These are phyloP conservation scores for Pachypeltis micranthus DNA, from an alignment of 1,140 invertebrate genomes.

Conservation along the genomic window DNA sequence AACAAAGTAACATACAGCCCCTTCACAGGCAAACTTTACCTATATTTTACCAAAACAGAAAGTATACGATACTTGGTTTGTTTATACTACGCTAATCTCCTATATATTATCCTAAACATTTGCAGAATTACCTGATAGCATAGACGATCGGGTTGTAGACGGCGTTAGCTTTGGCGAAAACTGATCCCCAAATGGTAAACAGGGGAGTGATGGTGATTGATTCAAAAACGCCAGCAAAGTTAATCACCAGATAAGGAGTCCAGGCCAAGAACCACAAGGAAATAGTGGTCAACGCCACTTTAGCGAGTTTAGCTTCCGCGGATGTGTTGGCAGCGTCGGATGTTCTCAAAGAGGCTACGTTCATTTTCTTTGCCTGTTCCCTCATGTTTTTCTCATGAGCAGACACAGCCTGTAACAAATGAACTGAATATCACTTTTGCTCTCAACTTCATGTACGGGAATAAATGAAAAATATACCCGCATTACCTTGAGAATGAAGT, in stretches of 20 bases:
- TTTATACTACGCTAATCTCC: too few species aligned
- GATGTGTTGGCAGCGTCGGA: conserved; percentile 51
- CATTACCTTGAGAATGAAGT: conserved; percentile 56
- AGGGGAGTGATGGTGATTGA: conserved; percentile 52
- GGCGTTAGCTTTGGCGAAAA: conserved; percentile 67
- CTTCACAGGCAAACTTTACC: too few species aligned
- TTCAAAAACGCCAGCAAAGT: conserved; percentile 60
- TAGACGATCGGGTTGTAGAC: conserved; percentile 75
- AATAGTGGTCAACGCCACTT: conserved; percentile 71
- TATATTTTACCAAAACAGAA: too few species aligned
- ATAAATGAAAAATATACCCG: neutral
- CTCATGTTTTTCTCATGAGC: conserved; percentile 70
- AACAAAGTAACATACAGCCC: too few species aligned
- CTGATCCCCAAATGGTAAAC: conserved; percentile 62
- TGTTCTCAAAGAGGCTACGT: conserved; percentile 61
- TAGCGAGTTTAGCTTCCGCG: conserved; percentile 63
- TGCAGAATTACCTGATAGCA: conserved; percentile 64
- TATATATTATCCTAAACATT: too few species aligned
- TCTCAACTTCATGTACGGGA: neutral
- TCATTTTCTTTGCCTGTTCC: conserved; percentile 77
- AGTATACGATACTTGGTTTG: too few species aligned
- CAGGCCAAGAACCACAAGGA: conserved; percentile 72
- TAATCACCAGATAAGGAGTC: conserved; percentile 74
- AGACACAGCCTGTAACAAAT: conserved; percentile 46
- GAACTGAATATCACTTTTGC: neutral